Evolutionary conservation across 2,113 vertebrate species (phyloP), one percentile per base, ranked within the genome.

Genomic region (Ailurus styani): DNA sequence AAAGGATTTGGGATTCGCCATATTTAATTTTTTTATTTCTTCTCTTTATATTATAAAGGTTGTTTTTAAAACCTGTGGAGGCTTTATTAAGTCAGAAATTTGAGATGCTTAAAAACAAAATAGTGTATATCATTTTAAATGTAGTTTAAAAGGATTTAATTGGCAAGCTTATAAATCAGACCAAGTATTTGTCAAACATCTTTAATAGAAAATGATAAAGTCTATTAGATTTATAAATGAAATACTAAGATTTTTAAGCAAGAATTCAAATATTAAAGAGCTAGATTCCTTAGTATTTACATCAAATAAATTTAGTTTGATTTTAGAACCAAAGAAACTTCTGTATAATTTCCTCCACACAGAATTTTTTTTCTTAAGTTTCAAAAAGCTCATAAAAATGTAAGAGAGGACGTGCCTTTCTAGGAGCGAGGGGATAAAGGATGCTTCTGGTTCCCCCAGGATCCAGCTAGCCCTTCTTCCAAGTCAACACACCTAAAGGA

Each of bases 81-180:
- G 3, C 52, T 83, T 87, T 95, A 29, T 45, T 93, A 40, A 90
- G 40, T 81, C n/a, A 60, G 9, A 79, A 73, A 57, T 37, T 60
- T 7, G 15, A 54, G 31, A 4, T 75, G 34, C 54, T 94, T 31
- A 62, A 88, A 94, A 73, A 23, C 25, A 91, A 87, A 85, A 73
- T 50, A 40, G 0, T 4, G 7, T 60, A 45, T 23, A 18, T 12
- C 15, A 9, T n/a, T 82, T 81, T 73, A 78, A 95, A 34, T 55
- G 34, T 21, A 62, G 40, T 60, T 55, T 66, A 50, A 93, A 83
- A 21, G 9, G 10, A 17, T 60, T 72, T 85, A 79, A 55, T 40
- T 52, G 47, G 9, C 47, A 81, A 66, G 6, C 45, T 93, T 79
- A 40, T 62, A 47, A 91, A 94, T 40, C 3, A 29, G 29, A 79